phyloP scores from a whole-genome alignment of 2,888 invertebrate genomes.

The Synergus itoensis region DNA sequence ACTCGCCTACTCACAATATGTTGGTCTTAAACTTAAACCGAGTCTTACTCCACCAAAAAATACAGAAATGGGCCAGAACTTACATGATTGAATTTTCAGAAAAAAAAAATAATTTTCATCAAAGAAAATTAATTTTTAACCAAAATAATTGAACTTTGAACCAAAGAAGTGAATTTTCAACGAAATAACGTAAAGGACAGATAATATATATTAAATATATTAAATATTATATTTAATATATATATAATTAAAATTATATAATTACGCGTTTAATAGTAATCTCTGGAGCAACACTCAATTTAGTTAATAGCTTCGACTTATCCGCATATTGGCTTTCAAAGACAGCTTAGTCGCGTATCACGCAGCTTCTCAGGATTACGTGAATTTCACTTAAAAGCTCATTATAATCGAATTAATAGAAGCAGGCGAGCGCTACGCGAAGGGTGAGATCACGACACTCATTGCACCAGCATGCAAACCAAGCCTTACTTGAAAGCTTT shows the following conservation, averaged over 20 bases:
- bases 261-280: too few relatives aligned
- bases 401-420: constrained; percentile 76
- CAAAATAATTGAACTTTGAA: too few relatives aligned
- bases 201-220: too few relatives aligned
- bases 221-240: too few relatives aligned
- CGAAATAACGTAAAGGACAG: too few relatives aligned
- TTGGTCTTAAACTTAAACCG: neutral
- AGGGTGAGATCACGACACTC: constrained; percentile 61
- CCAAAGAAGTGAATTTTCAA: too few relatives aligned
- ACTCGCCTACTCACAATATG: constrained; percentile 26
- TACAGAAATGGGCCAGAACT: neutral
- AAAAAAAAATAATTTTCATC: too few relatives aligned
- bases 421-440: constrained; percentile 56
- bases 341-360: constrained; percentile 65
- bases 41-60: neutral
- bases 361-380: constrained; percentile 69
- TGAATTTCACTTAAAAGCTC: constrained; percentile 72
- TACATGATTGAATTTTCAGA: neutral
- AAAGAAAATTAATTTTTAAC: too few relatives aligned
- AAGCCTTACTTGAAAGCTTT: constrained; percentile 23
- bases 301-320: constrained; percentile 65
- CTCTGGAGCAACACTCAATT: constrained; percentile 58
- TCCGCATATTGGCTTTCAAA: constrained; percentile 59
- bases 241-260: too few relatives aligned
- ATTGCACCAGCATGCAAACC: constrained; percentile 70